Percentiles rank a stretch among this genome's conserved stretches.
Conservation (phyloP, 2,797 vertebrate species). For the Megalops cyprinoides region DNA sequence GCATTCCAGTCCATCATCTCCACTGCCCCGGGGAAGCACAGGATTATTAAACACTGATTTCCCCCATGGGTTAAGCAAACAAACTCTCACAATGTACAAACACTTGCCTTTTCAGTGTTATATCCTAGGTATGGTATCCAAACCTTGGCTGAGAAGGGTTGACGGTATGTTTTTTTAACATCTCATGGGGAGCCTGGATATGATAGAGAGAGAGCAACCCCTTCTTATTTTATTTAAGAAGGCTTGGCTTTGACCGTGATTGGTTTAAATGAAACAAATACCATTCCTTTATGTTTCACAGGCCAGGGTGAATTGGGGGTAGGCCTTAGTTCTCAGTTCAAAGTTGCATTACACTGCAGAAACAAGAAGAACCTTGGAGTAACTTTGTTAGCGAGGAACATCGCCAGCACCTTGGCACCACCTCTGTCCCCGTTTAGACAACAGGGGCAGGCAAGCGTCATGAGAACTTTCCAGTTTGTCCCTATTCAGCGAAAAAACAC, state of each 20-base stretch:
- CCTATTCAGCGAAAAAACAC: slow-evolving; percentile 9
- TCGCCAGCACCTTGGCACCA: not conserved
- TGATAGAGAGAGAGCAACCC: not conserved
- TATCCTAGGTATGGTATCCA: not conserved
- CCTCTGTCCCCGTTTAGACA: not conserved
- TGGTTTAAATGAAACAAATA: not conserved
- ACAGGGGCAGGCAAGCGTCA: slow-evolving; percentile 13
- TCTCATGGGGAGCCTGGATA: not conserved
- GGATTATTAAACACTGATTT: no score
- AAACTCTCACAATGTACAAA: not conserved
- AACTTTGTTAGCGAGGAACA: not conserved
- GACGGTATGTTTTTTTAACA: slow-evolving; percentile 14
- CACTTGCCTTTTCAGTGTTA: not conserved
- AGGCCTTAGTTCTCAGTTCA: not conserved
- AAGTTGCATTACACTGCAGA: not conserved
- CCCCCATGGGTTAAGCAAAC: no score
- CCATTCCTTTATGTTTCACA: not conserved
- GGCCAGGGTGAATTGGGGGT: not conserved
- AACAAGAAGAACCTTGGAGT: not conserved
- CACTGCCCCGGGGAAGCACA: no score
- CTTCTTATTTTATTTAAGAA: not conserved
- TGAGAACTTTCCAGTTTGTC: slow-evolving; percentile 22
- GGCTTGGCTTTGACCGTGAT: slow-evolving; percentile 20
- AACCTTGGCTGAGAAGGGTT: not conserved
- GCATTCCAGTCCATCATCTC: no score